phyloP scores from a whole-genome alignment of 2,113 vertebrate genomes.

The Indri indri region DNA sequence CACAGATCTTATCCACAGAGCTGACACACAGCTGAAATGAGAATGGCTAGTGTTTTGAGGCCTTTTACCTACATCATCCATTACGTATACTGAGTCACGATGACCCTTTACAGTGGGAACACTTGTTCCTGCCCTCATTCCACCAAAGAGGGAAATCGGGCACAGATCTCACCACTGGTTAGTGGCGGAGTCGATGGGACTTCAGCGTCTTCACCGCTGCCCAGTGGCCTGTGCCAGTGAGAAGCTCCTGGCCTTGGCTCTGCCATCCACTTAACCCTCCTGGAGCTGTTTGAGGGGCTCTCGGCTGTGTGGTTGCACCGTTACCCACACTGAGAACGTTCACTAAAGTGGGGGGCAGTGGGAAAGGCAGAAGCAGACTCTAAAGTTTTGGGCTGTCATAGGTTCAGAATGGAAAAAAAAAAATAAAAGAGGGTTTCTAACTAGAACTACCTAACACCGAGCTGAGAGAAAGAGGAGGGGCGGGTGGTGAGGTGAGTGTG shows the following conservation, averaged over 20 bases:
- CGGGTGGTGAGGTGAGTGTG: rapidly evolving
- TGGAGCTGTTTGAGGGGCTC: background rate
- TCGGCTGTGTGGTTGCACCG: background rate
- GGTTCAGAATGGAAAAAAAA: background rate
- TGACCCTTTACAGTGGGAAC: background rate
- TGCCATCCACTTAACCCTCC: background rate
- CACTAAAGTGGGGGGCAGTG: too few species aligned
- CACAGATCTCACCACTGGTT: background rate
- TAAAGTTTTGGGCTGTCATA: background rate
- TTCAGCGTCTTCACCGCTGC: background rate
- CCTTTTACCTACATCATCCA: background rate
- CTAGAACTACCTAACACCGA: background rate
- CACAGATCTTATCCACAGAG: background rate
- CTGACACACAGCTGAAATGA: background rate
- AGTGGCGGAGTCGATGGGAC: rapidly evolving
- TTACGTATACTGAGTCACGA: background rate
- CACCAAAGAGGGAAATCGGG: background rate
- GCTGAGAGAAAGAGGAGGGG: background rate
- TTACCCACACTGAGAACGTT: background rate
- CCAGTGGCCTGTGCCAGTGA: background rate
- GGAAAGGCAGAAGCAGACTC: background rate
- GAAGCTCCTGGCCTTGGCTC: background rate
- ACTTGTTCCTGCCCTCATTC: background rate
- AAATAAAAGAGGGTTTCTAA: background rate
- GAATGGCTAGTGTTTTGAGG: background rate